These are phyloP conservation scores for Ellobium chinense DNA, from an alignment of 2,888 invertebrate species.

Conservation along the genomic window DNA sequence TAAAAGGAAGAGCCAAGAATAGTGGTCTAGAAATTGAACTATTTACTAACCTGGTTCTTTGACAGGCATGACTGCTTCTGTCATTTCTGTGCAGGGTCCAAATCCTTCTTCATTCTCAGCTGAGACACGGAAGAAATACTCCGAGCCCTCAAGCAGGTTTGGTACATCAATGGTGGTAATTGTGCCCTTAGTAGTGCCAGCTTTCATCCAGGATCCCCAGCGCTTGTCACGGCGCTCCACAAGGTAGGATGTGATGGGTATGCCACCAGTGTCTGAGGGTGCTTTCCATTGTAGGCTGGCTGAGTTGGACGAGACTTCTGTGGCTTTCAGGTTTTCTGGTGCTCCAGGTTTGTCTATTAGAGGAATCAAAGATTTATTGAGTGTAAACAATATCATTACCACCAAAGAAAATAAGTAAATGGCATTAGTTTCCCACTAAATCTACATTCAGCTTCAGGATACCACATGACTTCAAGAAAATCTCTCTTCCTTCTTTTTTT, in stretches of 20 bases:
- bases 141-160: slow-evolving; percentile 69
- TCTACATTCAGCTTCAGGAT: no score
- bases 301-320: slow-evolving; percentile 64
- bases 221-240: slow-evolving; percentile 72
- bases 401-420: no score
- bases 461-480: no score
- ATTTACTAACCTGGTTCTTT: slow-evolving; percentile 57
- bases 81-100: slow-evolving; percentile 68
- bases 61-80: slow-evolving; percentile 64
- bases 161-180: slow-evolving; percentile 63
- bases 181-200: slow-evolving; percentile 63
- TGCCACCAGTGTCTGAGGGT: slow-evolving; percentile 77
- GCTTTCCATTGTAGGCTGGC: slow-evolving; percentile 75
- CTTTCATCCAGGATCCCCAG: slow-evolving; percentile 68
- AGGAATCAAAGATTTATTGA: slow-evolving; percentile 59
- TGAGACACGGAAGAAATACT: slow-evolving; percentile 76
- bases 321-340: slow-evolving; percentile 62
- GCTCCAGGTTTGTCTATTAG: slow-evolving; percentile 58
- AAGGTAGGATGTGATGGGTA: slow-evolving; percentile 68
- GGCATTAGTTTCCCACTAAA: no score
- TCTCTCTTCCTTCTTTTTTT: no score
- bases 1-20: no score
- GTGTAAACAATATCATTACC: no score
- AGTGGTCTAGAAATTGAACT: no score
- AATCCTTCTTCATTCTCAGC: slow-evolving; percentile 76